phyloP scores from a whole-genome alignment of 2,888 invertebrate genomes.

The Parelbella ahira region DNA sequence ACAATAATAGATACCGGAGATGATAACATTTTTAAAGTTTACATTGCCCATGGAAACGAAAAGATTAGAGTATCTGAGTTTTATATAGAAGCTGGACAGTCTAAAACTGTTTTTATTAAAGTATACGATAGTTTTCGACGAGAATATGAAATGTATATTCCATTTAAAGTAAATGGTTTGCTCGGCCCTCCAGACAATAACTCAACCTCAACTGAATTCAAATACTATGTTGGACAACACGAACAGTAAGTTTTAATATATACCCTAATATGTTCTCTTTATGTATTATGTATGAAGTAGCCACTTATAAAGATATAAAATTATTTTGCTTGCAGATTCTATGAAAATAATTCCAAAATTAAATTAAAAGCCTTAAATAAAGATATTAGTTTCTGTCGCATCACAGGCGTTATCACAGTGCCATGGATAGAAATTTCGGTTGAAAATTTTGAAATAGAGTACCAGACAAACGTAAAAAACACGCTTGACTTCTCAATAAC shows the following conservation, averaged over 20 bases:
- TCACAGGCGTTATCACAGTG: constrained; percentile 63
- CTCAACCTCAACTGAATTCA: constrained; percentile 50
- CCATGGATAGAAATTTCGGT: constrained; percentile 63
- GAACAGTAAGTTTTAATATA: constrained; percentile 47
- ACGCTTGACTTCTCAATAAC: constrained; percentile 55
- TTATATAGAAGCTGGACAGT: constrained; percentile 53
- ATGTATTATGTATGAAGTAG: too few relatives aligned
- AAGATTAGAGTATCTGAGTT: constrained; percentile 54
- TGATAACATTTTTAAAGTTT: constrained; percentile 63
- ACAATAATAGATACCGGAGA: constrained; percentile 55
- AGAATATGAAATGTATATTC: constrained; percentile 80
- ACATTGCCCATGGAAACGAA: constrained; percentile 54
- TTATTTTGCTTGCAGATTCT: constrained; percentile 45
- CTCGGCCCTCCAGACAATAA: constrained; percentile 75
- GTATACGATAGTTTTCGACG: constrained; percentile 58
- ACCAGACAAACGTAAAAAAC: constrained; percentile 40
- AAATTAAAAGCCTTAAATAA: constrained; percentile 56
- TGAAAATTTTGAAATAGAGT: constrained; percentile 62
- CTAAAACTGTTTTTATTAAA: constrained; percentile 61
- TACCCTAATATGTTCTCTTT: constrained; percentile 1
- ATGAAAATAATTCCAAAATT: constrained; percentile 59
- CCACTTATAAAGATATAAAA: too few relatives aligned
- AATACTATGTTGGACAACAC: constrained; percentile 52
- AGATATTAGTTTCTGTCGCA: constrained; percentile 62
- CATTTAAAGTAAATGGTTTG: constrained; percentile 79